Conservation (phyloP, 2,888 invertebrate species). For the Drosophila siamana region DNA sequence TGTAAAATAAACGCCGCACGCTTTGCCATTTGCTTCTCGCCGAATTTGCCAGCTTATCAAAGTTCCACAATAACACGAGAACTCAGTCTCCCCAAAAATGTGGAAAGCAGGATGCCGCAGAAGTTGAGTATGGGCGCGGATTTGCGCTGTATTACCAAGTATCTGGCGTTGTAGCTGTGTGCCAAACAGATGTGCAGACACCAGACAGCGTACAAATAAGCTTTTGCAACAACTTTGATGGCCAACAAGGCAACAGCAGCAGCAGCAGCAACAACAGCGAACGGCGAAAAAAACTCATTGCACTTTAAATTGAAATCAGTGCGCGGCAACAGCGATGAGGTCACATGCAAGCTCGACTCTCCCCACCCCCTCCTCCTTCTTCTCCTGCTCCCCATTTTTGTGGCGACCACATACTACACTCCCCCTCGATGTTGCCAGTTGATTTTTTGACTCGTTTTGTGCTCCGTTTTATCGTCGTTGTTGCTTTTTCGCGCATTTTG, state of each 20-base stretch:
- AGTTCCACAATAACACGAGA: constrained; percentile 49
- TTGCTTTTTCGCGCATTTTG: constrained; percentile 68
- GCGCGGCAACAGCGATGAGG: constrained; percentile 43
- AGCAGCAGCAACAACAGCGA: constrained; percentile 22
- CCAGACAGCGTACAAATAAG: constrained; percentile 66
- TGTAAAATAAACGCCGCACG: constrained; percentile 55
- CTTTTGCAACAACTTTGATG: constrained; percentile 59
- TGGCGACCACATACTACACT: neutral
- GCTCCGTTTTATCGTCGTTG: constrained; percentile 4
- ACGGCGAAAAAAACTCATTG: constrained; percentile 41
- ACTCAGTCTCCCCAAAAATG: neutral
- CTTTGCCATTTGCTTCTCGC: constrained; percentile 30
- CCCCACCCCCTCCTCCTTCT: neutral
- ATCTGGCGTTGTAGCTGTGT: constrained; percentile 40
- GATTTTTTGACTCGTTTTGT: constrained; percentile 49
- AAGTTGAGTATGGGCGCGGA: neutral
- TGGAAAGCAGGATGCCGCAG: neutral
- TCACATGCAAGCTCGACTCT: constrained; percentile 36
- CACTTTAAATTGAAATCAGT: constrained; percentile 79
- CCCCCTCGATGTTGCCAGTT: constrained; percentile 26
- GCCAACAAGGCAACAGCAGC: too few relatives aligned
- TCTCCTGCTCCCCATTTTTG: neutral
- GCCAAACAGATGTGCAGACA: constrained; percentile 70
- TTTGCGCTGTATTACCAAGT: neutral
- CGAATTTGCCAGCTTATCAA: constrained; percentile 46